phyloP scores from a whole-genome alignment of 2,888 invertebrate species.

The Plebejus argus region DNA sequence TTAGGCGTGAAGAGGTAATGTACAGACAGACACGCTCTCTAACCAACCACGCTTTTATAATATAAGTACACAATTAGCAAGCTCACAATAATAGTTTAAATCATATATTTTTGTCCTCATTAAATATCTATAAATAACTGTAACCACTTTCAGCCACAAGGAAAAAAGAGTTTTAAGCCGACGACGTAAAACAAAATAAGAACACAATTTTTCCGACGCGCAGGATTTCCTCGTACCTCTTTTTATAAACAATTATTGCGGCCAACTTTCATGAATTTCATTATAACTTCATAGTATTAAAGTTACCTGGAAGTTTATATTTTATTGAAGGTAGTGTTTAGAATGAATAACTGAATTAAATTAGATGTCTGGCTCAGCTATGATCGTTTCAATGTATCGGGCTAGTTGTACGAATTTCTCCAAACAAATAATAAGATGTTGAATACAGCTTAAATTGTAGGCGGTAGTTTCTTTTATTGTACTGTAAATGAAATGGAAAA shows the following conservation, averaged over 20 bases:
- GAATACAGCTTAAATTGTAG: no score
- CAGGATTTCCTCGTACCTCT: background rate
- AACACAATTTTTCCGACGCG: background rate
- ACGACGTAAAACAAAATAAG: background rate
- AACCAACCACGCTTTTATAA: background rate
- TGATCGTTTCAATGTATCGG: background rate
- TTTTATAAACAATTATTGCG: constrained; percentile 14
- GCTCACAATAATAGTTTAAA: background rate
- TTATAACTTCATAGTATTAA: constrained; percentile 2
- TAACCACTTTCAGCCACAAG: background rate
- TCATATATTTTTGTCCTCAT: background rate
- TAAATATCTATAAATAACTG: background rate
- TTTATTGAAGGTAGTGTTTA: background rate
- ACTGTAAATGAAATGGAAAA: no score
- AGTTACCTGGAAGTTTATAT: background rate
- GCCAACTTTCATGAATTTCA: background rate
- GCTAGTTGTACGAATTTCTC: background rate
- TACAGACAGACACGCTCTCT: background rate
- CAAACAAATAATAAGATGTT: no score
- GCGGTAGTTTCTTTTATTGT: no score
- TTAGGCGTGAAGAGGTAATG: no score
- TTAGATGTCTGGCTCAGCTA: background rate
- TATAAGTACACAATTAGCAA: background rate
- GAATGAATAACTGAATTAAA: background rate
- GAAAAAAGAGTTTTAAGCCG: background rate